Percentiles rank a stretch among this genome's conserved stretches.
These are phyloP conservation scores for Crax fasciolata DNA, from an alignment of 2,797 vertebrate genomes.

Conservation along the genomic window DNA sequence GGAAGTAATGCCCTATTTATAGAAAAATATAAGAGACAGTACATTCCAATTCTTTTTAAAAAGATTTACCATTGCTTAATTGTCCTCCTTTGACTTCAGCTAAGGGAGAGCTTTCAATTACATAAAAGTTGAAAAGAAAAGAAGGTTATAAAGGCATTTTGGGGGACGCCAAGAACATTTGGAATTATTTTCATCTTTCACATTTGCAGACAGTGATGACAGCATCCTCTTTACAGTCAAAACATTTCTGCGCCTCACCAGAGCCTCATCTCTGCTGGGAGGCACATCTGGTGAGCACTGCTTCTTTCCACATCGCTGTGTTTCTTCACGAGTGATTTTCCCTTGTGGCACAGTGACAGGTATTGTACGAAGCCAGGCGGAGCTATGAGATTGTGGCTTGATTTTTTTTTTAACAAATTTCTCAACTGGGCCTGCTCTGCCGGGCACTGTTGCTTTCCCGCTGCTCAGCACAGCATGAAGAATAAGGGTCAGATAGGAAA, in stretches of 20 bases:
- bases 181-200: constrained; percentile 10
- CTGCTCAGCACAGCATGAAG: neutral
- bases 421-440: neutral
- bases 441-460: neutral
- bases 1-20: constrained; percentile 38
- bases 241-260: constrained; percentile 4
- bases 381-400: neutral
- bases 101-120: constrained; percentile 6
- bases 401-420: neutral
- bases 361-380: neutral
- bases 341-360: neutral
- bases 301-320: neutral
- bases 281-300: neutral
- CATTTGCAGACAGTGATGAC: constrained; percentile 50
- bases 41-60: neutral
- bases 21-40: neutral
- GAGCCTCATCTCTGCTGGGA: neutral
- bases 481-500: neutral
- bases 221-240: constrained; percentile 11
- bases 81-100: neutral
- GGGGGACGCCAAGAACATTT: constrained; percentile 1
- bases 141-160: neutral
- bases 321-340: neutral
- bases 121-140: neutral
- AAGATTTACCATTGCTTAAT: neutral